These are phyloP conservation scores for Drosophila yooni DNA, from an alignment of 2,888 invertebrate genomes.

Conservation along the genomic window DNA sequence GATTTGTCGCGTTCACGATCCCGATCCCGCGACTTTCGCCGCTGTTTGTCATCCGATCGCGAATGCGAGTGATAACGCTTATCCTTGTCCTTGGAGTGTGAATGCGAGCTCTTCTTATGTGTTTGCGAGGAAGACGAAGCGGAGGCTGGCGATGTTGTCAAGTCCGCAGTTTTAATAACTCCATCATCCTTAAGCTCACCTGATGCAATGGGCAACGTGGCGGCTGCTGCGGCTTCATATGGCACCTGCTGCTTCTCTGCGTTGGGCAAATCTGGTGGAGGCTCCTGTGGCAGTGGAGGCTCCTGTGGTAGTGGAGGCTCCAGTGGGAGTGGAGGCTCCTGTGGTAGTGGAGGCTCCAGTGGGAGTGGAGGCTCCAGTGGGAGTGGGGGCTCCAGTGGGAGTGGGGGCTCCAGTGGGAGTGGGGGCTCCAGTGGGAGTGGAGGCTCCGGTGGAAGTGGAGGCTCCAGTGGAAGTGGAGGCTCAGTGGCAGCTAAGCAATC, in stretches of 20 bases:
- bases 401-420: background rate
- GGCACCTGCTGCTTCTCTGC: background rate
- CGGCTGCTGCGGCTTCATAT: background rate
- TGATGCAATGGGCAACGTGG: background rate
- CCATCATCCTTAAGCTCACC: constrained; percentile 42
- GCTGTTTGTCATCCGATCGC: constrained; percentile 55
- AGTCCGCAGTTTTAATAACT: constrained; percentile 33
- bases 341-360: constrained; percentile 10
- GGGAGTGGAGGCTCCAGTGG: background rate
- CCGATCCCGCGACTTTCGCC: constrained; percentile 53
- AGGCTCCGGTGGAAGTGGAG: constrained; percentile 7
- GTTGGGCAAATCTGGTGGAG: constrained; percentile 14
- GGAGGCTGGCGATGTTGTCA: constrained; percentile 60
- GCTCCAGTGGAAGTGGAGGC: background rate
- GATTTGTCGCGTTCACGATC: constrained; percentile 61
- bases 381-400: background rate
- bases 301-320: background rate
- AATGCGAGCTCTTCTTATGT: constrained; percentile 65
- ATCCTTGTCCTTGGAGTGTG: constrained; percentile 42
- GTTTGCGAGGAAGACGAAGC: constrained; percentile 73
- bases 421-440: constrained; percentile 16
- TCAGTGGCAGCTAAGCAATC: constrained; percentile 4
- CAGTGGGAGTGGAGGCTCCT: constrained; percentile 4
- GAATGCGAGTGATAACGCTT: constrained; percentile 52
- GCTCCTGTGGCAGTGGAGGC: constrained; percentile 5